Evolutionary conservation across 1,140 invertebrate species (phyloP), one percentile per base, ranked within the genome.

Genomic region (Rhagoletis zephyria): DNA sequence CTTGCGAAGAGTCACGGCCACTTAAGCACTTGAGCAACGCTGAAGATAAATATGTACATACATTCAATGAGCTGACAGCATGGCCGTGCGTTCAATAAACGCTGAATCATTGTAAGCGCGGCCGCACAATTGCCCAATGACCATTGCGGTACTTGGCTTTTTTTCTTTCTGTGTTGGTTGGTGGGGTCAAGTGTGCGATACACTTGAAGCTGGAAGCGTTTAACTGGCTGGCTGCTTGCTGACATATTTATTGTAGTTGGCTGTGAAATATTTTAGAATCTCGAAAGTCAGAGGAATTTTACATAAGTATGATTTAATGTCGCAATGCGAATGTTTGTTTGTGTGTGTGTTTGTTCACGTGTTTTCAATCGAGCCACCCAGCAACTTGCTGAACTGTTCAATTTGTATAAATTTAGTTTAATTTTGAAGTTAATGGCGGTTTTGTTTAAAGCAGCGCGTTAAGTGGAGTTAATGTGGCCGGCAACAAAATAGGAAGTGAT

Each of bases 1-100:
- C 42, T n/a, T 48, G 67, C 42, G 67, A 74, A 74, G 67, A 74
- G 67, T 74, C 67, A 74, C 67, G 42, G 67, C 67, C 67, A 74
- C 67, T 74, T 48, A 74, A 42, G 12, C 67, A 74, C 42, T 74
- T 48, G 67, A 74, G 42, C n/a, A 48, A 14, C n/a, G 42, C 14
- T 48, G 3, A 16, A 40, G 40, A n/a, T 74, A 67, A 10, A 19
- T 10, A 3, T 42, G 65, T 19, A 30, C 19, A 67, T n/a, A 74
- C 19, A 67, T 67, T 67, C n/a, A 65, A 65, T 40, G 7, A 4
- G 63, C 63, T 19, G 40, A 5, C 42, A 70, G 67, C 30, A 14
- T 70, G 67, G 16, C 67, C 40, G 42, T 42, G 6, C 14, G 67
- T 12, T 45, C 40, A n/a, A 7, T 6, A 42, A 16, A 42, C 67